Conservation (phyloP, 2,888 invertebrate genomes). For the Dryobota labecula region DNA sequence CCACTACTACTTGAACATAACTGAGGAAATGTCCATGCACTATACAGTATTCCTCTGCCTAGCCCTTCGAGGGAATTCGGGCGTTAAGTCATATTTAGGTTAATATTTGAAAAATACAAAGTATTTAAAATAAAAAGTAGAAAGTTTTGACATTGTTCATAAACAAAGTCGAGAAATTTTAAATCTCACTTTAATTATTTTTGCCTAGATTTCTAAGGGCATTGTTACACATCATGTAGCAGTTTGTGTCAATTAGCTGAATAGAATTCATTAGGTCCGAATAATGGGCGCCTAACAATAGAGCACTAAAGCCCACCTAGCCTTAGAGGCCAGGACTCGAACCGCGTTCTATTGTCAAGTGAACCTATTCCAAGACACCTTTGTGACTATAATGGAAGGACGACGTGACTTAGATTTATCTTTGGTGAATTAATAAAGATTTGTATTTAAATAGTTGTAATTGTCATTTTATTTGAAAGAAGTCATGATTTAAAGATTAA, state of each 20-base stretch:
- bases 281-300: constrained; percentile 43
- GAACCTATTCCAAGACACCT: constrained; percentile 21
- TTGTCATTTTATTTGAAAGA: neutral
- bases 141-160: neutral
- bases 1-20: neutral
- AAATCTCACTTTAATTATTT: neutral
- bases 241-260: constrained; percentile 39
- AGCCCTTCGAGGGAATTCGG: neutral
- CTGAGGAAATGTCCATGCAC: neutral
- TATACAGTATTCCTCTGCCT: neutral
- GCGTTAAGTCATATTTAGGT: neutral
- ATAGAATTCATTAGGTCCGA: constrained; percentile 42
- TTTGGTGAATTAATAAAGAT: neutral
- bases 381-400: constrained; percentile 23
- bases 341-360: constrained; percentile 30
- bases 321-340: constrained; percentile 5
- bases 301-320: constrained; percentile 7
- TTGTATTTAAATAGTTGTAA: neutral
- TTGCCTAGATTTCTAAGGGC: constrained; percentile 5
- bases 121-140: neutral
- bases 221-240: constrained; percentile 31
- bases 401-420: constrained; percentile 16
- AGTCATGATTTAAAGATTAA: neutral
- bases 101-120: neutral
- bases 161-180: neutral